Conservation (phyloP, 1,140 invertebrate species). For the Liolophura sinensis region DNA sequence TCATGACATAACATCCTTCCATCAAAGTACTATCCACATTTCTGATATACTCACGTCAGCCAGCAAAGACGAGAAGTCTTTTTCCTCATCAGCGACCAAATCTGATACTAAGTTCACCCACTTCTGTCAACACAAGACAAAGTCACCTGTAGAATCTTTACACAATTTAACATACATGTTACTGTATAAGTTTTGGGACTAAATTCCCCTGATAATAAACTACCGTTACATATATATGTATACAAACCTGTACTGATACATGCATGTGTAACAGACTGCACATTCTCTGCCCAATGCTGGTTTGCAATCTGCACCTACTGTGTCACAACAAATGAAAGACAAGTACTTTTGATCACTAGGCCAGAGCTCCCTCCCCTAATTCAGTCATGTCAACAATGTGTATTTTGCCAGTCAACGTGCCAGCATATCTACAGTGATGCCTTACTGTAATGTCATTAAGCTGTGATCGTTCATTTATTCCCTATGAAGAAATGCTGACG, state of each 20-base stretch:
- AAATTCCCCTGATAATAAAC: slow-evolving; percentile 1
- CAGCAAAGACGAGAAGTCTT: slow-evolving; percentile 17
- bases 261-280: too few relatives aligned
- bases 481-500: too few relatives aligned
- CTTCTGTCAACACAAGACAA: slow-evolving; percentile 5
- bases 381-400: too few relatives aligned
- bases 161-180: slow-evolving; percentile 4
- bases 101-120: slow-evolving; percentile 21
- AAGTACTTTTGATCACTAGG: too few relatives aligned
- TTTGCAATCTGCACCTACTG: too few relatives aligned
- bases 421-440: too few relatives aligned
- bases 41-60: slow-evolving; percentile 10
- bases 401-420: too few relatives aligned
- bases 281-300: too few relatives aligned
- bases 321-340: too few relatives aligned
- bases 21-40: background rate
- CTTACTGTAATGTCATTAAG: too few relatives aligned
- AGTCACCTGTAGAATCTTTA: slow-evolving; percentile 6
- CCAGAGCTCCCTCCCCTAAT: too few relatives aligned
- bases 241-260: background rate
- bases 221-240: slow-evolving; percentile 1
- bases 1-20: background rate
- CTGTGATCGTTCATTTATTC: too few relatives aligned
- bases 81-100: slow-evolving; percentile 22
- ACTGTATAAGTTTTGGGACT: slow-evolving; percentile 4